Evolutionary conservation across 2,113 vertebrate genomes (phyloP).

Genomic region (Heterochromis multidens): DNA sequence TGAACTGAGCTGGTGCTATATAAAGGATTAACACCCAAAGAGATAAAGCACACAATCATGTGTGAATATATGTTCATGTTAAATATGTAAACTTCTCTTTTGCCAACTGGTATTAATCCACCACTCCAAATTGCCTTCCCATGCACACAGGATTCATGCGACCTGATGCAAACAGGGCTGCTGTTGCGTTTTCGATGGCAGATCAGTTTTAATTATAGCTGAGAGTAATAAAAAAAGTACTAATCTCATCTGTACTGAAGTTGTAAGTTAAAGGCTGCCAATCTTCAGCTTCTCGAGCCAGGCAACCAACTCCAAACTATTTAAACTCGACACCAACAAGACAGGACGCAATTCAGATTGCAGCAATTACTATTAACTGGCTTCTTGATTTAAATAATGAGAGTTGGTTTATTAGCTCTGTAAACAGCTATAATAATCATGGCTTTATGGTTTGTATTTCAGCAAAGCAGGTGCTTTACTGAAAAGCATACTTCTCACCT

Average conservation of each 20-base stretch:
- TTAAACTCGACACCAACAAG: neutral
- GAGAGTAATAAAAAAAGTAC: neutral
- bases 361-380: neutral
- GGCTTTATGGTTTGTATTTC: neutral
- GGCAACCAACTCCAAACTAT: neutral
- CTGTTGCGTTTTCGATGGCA: neutral
- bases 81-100: neutral
- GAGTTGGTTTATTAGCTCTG: neutral
- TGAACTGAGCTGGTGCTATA: conserved; percentile 19
- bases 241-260: neutral
- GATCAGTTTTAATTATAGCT: neutral
- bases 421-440: neutral
- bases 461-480: neutral
- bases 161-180: neutral
- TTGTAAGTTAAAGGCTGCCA: neutral
- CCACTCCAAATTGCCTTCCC: neutral
- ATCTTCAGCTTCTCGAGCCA: neutral
- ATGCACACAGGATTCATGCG: neutral
- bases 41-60: neutral
- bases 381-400: neutral
- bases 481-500: neutral
- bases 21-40: conserved; percentile 27
- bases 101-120: neutral
- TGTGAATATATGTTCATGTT: neutral
- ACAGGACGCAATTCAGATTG: neutral